Conservation (phyloP, 2,888 invertebrate species). For the Myathropa florea region DNA sequence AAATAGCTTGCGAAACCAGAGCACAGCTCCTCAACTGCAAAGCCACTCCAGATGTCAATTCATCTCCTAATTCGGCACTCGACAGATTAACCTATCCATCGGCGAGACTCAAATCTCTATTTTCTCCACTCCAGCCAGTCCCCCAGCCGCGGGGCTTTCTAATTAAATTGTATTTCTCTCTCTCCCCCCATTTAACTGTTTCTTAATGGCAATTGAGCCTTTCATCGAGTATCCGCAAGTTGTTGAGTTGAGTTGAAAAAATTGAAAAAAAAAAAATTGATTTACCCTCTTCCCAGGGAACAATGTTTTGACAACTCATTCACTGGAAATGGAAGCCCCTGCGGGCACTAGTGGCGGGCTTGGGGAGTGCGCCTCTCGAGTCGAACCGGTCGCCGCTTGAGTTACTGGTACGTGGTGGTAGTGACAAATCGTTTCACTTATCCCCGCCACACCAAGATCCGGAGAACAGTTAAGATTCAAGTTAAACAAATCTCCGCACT, state of each 20-base stretch:
- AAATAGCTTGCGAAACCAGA: not conserved
- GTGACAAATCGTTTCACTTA: slow-evolving; percentile 54
- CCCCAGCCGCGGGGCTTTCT: slow-evolving; percentile 7
- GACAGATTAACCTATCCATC: not conserved
- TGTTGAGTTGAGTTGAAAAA: not conserved
- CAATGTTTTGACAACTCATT: slow-evolving; percentile 61
- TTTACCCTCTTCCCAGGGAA: not conserved
- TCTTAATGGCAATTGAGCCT: slow-evolving; percentile 32
- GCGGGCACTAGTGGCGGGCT: not conserved
- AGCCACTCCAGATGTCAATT: not conserved
- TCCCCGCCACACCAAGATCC: slow-evolving; percentile 1
- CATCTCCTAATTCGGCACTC: not conserved
- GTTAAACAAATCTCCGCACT: not conserved
- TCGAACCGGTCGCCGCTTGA: not conserved
- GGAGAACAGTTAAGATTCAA: slow-evolving; percentile 11
- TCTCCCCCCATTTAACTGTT: slow-evolving; percentile 13
- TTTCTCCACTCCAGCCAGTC: slow-evolving; percentile 6
- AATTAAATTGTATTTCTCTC: slow-evolving; percentile 46
- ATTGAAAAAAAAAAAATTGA: not conserved
- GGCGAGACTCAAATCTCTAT: slow-evolving; percentile 5
- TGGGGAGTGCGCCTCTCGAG: not conserved
- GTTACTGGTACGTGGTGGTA: not conserved
- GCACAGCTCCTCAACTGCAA: slow-evolving; percentile 1
- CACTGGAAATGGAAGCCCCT: slow-evolving; percentile 12
- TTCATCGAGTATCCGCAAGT: slow-evolving; percentile 22